Evolutionary conservation across 2,113 vertebrate genomes (phyloP).

Genomic region (Dipodomys ordii): DNA sequence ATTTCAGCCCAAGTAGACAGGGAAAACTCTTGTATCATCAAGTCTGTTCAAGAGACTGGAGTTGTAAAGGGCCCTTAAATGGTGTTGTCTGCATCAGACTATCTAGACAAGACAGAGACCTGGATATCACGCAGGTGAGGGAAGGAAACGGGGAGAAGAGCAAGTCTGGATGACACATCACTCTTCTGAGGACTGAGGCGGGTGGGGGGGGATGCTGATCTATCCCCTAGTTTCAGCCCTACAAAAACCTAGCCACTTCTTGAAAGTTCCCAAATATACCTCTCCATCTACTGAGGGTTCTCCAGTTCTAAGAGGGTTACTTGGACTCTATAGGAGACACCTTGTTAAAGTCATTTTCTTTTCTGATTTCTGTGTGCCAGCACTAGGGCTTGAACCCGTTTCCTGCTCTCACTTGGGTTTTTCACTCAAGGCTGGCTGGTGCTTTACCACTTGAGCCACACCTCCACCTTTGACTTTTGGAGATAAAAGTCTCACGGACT

Average conservation of each 20-base stretch:
- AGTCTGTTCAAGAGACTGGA: neutral
- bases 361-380: too few relatives aligned
- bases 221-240: neutral
- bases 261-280: neutral
- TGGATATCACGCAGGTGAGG: neutral
- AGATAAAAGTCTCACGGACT: neutral
- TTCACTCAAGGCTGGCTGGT: too few relatives aligned
- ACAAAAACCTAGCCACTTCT: neutral
- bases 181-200: neutral
- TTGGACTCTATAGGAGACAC: neutral
- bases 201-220: accelerated
- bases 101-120: neutral
- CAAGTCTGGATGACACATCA: too few relatives aligned
- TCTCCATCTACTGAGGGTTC: neutral
- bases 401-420: too few relatives aligned
- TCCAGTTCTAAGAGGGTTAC: neutral
- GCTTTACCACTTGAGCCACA: too few relatives aligned
- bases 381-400: too few relatives aligned
- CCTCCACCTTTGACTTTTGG: too few relatives aligned
- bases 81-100: neutral
- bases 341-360: neutral
- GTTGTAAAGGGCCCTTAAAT: neutral
- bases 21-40: too few relatives aligned
- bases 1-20: too few relatives aligned
- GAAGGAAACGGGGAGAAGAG: neutral